Conservation (phyloP, 2,113 vertebrate species). For the Hippotragus niger region DNA sequence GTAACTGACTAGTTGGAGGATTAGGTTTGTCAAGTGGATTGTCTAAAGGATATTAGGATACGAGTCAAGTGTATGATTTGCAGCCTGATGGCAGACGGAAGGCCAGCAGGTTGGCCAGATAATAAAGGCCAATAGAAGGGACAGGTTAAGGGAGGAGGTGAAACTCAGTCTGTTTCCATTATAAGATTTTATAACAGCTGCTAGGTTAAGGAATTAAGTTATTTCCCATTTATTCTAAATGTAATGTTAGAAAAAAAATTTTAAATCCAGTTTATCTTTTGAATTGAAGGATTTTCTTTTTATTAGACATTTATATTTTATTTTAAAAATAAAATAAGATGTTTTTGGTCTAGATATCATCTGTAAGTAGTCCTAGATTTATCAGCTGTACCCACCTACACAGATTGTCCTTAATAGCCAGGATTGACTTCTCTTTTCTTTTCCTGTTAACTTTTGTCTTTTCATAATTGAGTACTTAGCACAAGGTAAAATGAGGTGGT, state of each 20-base stretch:
- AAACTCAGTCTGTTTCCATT: background rate
- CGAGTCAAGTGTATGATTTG: background rate
- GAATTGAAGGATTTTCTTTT: slow-evolving; percentile 36
- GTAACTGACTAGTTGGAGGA: background rate
- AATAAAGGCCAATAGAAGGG: background rate
- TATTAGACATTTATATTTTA: slow-evolving; percentile 10
- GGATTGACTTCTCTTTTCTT: background rate
- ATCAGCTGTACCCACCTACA: background rate
- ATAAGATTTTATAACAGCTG: background rate
- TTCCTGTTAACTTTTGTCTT: slow-evolving; percentile 3
- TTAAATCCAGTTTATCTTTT: background rate
- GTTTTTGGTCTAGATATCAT: background rate
- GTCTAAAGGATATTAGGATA: background rate
- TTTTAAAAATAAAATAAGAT: slow-evolving; percentile 39
- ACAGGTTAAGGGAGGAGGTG: background rate
- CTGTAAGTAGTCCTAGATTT: background rate
- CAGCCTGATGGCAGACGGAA: background rate
- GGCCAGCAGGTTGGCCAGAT: background rate
- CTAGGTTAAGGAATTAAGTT: background rate
- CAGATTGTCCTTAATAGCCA: background rate
- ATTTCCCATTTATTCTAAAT: slow-evolving; percentile 21
- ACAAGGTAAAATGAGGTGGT: background rate
- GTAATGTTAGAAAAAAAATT: background rate
- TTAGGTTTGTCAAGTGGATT: background rate
- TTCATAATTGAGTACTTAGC: background rate